phyloP scores from a whole-genome alignment of 2,797 vertebrate genomes.

The Girardinus metallicus region DNA sequence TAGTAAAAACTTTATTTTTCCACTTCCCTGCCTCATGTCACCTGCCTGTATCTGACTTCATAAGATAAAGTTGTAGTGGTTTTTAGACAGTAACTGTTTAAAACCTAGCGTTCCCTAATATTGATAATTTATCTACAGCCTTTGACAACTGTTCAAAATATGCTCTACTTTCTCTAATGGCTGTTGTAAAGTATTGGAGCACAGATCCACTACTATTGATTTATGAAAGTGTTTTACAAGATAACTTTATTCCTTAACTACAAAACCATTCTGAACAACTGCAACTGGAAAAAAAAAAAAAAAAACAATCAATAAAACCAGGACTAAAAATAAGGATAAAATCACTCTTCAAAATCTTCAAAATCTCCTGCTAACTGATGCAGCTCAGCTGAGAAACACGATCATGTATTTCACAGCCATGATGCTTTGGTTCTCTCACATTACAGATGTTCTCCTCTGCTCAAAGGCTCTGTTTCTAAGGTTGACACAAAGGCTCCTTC shows the following conservation, averaged over 20 bases:
- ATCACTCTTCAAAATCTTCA: not conserved
- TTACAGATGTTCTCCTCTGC: slow-evolving; percentile 21
- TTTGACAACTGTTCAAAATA: not conserved
- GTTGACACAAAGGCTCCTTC: slow-evolving; percentile 27
- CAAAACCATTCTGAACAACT: not conserved
- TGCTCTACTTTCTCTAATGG: not conserved
- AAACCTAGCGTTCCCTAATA: not conserved
- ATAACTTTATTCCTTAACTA: not conserved
- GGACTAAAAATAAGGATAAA: not conserved
- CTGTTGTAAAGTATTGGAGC: not conserved
- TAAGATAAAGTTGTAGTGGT: not conserved
- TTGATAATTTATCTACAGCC: not conserved
- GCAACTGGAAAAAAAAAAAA: not conserved
- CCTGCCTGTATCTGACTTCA: not conserved
- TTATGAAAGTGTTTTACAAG: not conserved
- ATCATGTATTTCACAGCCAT: slow-evolving; percentile 13
- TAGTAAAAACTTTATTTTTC: not conserved
- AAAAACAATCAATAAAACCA: not conserved
- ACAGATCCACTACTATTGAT: not conserved
- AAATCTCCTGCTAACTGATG: slow-evolving; percentile 18
- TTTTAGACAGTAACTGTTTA: not conserved
- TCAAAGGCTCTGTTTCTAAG: slow-evolving; percentile 24
- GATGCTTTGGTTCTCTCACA: not conserved
- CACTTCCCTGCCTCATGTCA: not conserved
- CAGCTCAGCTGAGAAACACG: not conserved